Percentiles rank a stretch among this genome's conserved stretches.
Conservation (phyloP, 1,140 invertebrate species). For the Trypoxylus dichotomus region DNA sequence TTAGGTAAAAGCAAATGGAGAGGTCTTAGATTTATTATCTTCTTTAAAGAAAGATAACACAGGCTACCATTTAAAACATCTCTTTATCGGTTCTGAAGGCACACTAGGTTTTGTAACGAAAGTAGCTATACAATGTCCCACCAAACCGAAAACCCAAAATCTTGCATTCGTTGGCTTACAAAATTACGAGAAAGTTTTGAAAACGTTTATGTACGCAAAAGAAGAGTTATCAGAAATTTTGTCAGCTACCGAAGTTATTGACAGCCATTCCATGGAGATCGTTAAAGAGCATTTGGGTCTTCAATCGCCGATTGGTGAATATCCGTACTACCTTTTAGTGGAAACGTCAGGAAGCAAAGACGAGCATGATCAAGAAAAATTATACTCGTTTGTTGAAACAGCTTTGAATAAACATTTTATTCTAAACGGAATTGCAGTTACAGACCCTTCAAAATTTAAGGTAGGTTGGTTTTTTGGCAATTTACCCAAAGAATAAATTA, state of each 20-base stretch:
- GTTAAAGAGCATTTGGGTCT: conserved; percentile 64
- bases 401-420: conserved; percentile 73
- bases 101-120: conserved; percentile 94
- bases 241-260: conserved; percentile 93
- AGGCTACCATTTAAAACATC: conserved; percentile 93
- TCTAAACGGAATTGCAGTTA: conserved; percentile 79
- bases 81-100: conserved; percentile 98
- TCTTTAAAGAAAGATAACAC: conserved; percentile 96
- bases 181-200: conserved; percentile 75
- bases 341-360: conserved; percentile 87
- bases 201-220: conserved; percentile 74
- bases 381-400: conserved; percentile 75
- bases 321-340: conserved; percentile 87
- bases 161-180: conserved; percentile 83
- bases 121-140: conserved; percentile 86
- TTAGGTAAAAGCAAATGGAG: conserved; percentile 86
- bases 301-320: conserved; percentile 62
- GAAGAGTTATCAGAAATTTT: conserved; percentile 81
- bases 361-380: conserved; percentile 83
- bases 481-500: neutral
- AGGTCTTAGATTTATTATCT: conserved; percentile 82
- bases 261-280: conserved; percentile 65
- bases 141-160: conserved; percentile 75
- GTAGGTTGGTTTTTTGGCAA: too few relatives aligned
- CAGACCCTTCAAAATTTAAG: conserved; percentile 72